Conservation (phyloP, 2,113 vertebrate species). For the Albula goreensis region DNA sequence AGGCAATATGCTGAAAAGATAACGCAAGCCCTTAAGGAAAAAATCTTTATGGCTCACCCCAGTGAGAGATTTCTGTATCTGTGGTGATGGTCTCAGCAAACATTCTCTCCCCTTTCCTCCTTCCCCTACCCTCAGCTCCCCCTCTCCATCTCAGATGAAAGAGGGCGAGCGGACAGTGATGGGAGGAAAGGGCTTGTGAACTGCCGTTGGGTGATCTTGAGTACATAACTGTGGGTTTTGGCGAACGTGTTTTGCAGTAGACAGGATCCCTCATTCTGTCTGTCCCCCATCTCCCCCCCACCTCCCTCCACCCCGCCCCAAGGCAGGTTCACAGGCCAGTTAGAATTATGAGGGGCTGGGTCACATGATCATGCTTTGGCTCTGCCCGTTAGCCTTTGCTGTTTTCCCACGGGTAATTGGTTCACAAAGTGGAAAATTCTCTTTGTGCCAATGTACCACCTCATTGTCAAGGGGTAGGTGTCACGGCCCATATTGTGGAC, state of each 20-base stretch:
- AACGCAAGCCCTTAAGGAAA: not conserved
- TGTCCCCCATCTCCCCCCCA: not conserved
- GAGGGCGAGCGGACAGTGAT: not conserved
- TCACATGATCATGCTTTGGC: not conserved
- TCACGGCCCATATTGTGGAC: not conserved
- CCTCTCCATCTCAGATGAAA: not conserved
- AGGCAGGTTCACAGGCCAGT: not conserved
- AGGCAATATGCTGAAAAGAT: not conserved
- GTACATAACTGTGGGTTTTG: not conserved
- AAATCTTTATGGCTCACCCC: not conserved
- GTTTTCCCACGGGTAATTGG: not conserved
- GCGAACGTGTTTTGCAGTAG: not conserved
- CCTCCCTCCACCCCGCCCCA: no score
- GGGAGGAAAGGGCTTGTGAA: not conserved
- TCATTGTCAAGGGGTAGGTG: not conserved
- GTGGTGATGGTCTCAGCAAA: not conserved
- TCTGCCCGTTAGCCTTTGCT: not conserved
- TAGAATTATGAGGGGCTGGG: not conserved
- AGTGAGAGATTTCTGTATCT: not conserved
- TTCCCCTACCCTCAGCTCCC: no score
- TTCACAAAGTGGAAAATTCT: not conserved
- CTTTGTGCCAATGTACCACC: not conserved
- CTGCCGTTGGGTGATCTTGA: not conserved
- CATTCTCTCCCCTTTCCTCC: not conserved
- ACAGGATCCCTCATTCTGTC: not conserved